phyloP scores from a whole-genome alignment of 2,797 vertebrate species.

The Acridotheres tristis region DNA sequence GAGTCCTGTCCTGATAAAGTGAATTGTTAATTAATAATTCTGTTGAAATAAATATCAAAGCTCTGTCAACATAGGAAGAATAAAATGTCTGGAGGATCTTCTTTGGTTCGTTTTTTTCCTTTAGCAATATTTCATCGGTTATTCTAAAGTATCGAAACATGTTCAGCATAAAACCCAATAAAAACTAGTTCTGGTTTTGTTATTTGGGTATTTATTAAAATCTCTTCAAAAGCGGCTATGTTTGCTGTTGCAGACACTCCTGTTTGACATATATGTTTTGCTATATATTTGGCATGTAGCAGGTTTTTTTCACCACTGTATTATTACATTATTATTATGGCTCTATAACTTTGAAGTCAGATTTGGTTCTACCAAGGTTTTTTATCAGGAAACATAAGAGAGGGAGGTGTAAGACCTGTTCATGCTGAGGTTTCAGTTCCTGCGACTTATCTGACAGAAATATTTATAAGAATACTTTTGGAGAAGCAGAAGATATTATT shows the following conservation, averaged over 20 bases:
- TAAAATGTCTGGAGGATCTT: neutral
- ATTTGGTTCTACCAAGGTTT: neutral
- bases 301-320: neutral
- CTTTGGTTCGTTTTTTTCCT: neutral
- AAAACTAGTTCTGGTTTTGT: neutral
- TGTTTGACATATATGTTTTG: neutral
- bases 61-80: neutral
- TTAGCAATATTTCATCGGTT: neutral
- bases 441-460: neutral
- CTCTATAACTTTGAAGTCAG: neutral
- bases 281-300: neutral
- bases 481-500: neutral
- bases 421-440: neutral
- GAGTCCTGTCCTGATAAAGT: neutral
- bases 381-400: neutral
- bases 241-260: neutral
- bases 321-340: neutral
- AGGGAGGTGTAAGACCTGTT: neutral
- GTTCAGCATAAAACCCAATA: neutral
- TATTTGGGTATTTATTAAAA: neutral
- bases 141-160: neutral
- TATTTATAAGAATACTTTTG: neutral
- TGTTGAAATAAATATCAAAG: neutral
- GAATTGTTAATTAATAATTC: neutral
- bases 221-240: neutral